phyloP scores from a whole-genome alignment of 2,888 invertebrate genomes.

The Stenurella melanura region DNA sequence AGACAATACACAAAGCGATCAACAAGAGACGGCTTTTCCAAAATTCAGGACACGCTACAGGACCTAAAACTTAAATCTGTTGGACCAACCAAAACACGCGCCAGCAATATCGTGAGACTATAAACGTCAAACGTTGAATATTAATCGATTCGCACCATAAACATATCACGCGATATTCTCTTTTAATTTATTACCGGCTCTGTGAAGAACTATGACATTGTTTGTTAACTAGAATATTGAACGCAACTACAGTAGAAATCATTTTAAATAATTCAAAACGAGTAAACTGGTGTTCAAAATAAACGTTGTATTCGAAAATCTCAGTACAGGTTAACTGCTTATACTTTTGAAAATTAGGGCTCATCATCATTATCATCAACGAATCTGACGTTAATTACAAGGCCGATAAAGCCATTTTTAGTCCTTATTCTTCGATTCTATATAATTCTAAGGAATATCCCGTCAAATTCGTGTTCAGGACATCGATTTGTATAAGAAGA shows the following conservation, averaged over 20 bases:
- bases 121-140: constrained; percentile 54
- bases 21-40: constrained; percentile 43
- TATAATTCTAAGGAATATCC: too few relatives aligned
- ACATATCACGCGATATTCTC: constrained; percentile 55
- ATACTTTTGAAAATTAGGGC: too few relatives aligned
- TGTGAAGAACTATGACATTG: constrained; percentile 43
- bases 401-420: too few relatives aligned
- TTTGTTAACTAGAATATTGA: constrained; percentile 10
- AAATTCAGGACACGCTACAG: constrained; percentile 48
- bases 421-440: too few relatives aligned
- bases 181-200: constrained; percentile 53
- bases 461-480: too few relatives aligned
- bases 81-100: constrained; percentile 48
- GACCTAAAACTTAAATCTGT: constrained; percentile 45
- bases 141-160: constrained; percentile 60
- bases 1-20: constrained; percentile 58
- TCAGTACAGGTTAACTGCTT: too few relatives aligned
- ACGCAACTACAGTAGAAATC: not conserved
- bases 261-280: not conserved
- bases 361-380: too few relatives aligned
- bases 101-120: constrained; percentile 44
- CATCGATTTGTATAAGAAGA: too few relatives aligned
- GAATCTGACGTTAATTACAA: too few relatives aligned
- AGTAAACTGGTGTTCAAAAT: too few relatives aligned
- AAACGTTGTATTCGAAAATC: too few relatives aligned